Conservation (phyloP, 2,113 vertebrate species). For the Sula dactylatra region DNA sequence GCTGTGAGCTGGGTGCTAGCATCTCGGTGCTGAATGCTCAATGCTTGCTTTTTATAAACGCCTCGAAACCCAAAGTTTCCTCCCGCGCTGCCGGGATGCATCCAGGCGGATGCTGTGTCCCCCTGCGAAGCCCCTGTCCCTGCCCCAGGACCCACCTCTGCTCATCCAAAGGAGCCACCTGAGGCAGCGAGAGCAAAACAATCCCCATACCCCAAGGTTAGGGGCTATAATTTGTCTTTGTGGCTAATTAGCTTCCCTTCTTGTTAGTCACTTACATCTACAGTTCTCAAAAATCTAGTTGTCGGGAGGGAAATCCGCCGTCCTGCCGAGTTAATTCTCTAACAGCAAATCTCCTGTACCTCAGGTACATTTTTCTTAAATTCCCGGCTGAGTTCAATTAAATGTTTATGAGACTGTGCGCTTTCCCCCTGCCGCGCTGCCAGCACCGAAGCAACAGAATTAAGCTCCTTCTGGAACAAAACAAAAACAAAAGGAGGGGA, state of each 20-base stretch:
- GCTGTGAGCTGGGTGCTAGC: slow-evolving; percentile 41
- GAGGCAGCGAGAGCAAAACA: background rate
- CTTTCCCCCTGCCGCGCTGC: slow-evolving; percentile 84
- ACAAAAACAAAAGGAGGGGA: slow-evolving; percentile 52
- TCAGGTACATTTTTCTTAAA: slow-evolving; percentile 96
- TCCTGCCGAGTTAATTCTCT: slow-evolving; percentile 67
- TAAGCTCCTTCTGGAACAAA: slow-evolving; percentile 89
- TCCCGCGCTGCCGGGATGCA: background rate
- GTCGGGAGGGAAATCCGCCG: slow-evolving; percentile 21
- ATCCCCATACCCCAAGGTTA: background rate
- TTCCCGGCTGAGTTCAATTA: slow-evolving; percentile 93
- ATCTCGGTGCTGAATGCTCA: background rate
- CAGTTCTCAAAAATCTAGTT: slow-evolving; percentile 53
- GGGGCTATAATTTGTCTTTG: slow-evolving; percentile 27
- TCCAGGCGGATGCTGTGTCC: background rate
- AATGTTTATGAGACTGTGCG: slow-evolving; percentile 88
- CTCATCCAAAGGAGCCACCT: background rate
- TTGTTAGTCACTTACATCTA: slow-evolving; percentile 46
- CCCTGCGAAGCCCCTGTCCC: background rate
- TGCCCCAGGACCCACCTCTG: background rate
- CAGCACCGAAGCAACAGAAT: slow-evolving; percentile 83
- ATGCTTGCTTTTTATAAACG: slow-evolving; percentile 3
- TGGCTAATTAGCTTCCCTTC: slow-evolving; percentile 65
- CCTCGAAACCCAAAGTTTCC: background rate
- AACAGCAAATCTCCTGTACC: slow-evolving; percentile 78